phyloP scores from a whole-genome alignment of 2,888 invertebrate species.

The Sisyra terminalis region DNA sequence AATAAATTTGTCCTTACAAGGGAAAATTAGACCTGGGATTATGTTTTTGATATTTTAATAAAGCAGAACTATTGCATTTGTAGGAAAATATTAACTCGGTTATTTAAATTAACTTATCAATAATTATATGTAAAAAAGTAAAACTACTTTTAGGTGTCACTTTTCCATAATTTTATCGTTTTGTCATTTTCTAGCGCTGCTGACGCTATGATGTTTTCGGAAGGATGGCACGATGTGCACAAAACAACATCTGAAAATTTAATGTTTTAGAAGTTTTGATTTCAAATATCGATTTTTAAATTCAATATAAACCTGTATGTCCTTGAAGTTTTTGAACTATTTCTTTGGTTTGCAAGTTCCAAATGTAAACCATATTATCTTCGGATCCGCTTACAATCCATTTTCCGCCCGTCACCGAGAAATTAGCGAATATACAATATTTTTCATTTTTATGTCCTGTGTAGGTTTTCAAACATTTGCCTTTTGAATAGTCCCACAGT shows the following conservation, averaged over 20 bases:
- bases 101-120: too few species aligned
- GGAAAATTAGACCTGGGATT: too few species aligned
- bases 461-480: conserved; percentile 96
- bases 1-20: too few species aligned
- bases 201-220: conserved; percentile 97
- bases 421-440: conserved; percentile 99
- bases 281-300: conserved; percentile 3
- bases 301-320: conserved; percentile 89
- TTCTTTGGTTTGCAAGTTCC: conserved; percentile 99
- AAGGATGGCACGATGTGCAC: conserved; percentile 97
- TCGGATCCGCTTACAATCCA: conserved; percentile 99
- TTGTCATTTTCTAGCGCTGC: conserved; percentile 97
- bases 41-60: too few species aligned
- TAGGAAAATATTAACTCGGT: too few species aligned
- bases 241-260: conserved; percentile 61
- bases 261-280: conserved; percentile 10
- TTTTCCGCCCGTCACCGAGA: conserved; percentile 99
- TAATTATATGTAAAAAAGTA: neutral
- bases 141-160: conserved; percentile 55
- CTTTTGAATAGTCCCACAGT: conserved; percentile 98
- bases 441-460: conserved; percentile 98
- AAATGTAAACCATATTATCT: conserved; percentile 96
- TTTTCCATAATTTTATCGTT: conserved; percentile 98
- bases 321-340: conserved; percentile 95
- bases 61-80: too few species aligned